phyloP scores from a whole-genome alignment of 2,888 invertebrate genomes.

The Miltochrista miniata region DNA sequence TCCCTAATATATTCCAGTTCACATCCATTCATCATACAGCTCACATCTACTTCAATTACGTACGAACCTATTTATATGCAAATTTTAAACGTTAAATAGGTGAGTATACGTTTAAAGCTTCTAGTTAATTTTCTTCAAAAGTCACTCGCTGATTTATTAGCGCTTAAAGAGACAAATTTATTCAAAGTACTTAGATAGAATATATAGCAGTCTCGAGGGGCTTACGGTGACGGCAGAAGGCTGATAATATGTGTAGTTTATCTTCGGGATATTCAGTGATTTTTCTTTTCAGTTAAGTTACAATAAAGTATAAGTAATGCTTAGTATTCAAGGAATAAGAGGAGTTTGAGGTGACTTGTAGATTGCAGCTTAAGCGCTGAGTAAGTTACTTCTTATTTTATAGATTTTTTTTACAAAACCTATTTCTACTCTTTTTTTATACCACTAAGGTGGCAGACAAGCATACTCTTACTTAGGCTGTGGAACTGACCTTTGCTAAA shows the following conservation, averaged over 20 bases:
- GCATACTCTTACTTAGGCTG: too few relatives aligned
- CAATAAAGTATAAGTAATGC: too few relatives aligned
- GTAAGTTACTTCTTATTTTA: too few relatives aligned
- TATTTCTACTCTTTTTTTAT: too few relatives aligned
- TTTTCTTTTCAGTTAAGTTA: too few relatives aligned
- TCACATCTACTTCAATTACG: slow-evolving; percentile 40
- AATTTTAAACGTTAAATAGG: slow-evolving; percentile 58
- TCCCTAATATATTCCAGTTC: slow-evolving; percentile 9
- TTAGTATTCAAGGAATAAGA: too few relatives aligned
- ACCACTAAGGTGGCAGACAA: too few relatives aligned
- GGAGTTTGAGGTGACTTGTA: not conserved
- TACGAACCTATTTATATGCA: slow-evolving; percentile 59
- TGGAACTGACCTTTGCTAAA: too few relatives aligned
- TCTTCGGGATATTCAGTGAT: too few relatives aligned
- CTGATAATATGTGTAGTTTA: slow-evolving; percentile 5
- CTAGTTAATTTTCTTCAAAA: slow-evolving; percentile 59
- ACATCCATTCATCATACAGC: slow-evolving; percentile 40
- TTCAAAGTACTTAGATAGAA: slow-evolving; percentile 48
- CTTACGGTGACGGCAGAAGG: slow-evolving; percentile 4
- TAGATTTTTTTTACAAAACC: too few relatives aligned
- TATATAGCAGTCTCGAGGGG: slow-evolving; percentile 12
- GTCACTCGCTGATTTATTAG: slow-evolving; percentile 55
- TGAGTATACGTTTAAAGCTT: slow-evolving; percentile 24
- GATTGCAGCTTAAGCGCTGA: too few relatives aligned
- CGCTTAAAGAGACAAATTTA: slow-evolving; percentile 64